Conservation (phyloP, 2,888 invertebrate species). For the Sipha maydis region DNA sequence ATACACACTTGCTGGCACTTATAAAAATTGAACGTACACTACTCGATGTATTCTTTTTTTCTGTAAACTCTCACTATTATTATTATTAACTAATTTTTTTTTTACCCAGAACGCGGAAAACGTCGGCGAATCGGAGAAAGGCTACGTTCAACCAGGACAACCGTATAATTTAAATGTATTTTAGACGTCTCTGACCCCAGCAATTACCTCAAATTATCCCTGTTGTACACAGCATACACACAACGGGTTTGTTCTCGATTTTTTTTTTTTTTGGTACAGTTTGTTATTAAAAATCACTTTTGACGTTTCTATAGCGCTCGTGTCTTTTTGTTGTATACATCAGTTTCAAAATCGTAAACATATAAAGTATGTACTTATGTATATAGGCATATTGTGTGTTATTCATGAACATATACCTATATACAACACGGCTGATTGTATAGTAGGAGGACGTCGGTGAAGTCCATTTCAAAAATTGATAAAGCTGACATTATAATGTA, state of each 20-base stretch:
- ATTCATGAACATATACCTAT: background rate
- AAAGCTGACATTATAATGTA: conserved; percentile 35
- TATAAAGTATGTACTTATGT: background rate
- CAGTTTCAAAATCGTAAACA: conserved; percentile 41
- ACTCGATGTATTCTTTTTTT: conserved; percentile 40
- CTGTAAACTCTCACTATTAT: conserved; percentile 51
- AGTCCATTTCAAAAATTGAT: conserved; percentile 42
- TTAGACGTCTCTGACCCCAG: conserved; percentile 60
- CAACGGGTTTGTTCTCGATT: conserved; percentile 60
- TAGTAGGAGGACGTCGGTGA: conserved; percentile 15
- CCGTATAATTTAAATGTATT: conserved; percentile 62
- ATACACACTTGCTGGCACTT: background rate
- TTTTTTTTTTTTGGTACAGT: conserved; percentile 46
- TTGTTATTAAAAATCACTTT: conserved; percentile 62
- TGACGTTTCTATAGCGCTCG: conserved; percentile 58
- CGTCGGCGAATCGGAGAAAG: conserved; percentile 59
- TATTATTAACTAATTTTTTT: conserved; percentile 52
- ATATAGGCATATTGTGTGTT: background rate
- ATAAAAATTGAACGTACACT: conserved; percentile 26
- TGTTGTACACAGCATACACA: conserved; percentile 44
- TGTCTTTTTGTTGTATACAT: conserved; percentile 39
- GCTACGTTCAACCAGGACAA: conserved; percentile 53
- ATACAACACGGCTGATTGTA: background rate
- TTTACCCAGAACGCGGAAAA: conserved; percentile 54
- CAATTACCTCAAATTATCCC: conserved; percentile 62